Conservation (phyloP, 2,888 invertebrate genomes). For the Drosophila helvetica region DNA sequence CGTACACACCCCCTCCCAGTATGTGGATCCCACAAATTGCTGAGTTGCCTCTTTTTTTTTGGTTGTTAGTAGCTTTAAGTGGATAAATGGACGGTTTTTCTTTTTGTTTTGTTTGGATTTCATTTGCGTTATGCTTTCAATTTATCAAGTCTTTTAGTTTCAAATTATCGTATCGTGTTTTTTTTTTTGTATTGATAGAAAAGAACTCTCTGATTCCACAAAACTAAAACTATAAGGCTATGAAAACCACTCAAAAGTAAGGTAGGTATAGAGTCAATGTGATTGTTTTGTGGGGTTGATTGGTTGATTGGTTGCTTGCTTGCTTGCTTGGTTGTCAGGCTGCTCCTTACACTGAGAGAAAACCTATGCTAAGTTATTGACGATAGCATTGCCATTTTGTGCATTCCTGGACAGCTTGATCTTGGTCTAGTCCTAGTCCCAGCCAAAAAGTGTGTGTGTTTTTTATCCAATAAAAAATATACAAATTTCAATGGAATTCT, state of each 20-base stretch:
- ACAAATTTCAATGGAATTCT: slow-evolving; percentile 43
- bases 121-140: slow-evolving; percentile 34
- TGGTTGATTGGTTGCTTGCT: slow-evolving; percentile 21
- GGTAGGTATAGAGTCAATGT: slow-evolving; percentile 31
- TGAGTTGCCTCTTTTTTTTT: slow-evolving; percentile 61
- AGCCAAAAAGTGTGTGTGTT: slow-evolving; percentile 9
- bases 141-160: slow-evolving; percentile 71
- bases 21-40: slow-evolving; percentile 54
- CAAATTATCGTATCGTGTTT: slow-evolving; percentile 63
- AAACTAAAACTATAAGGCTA: slow-evolving; percentile 21
- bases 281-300: slow-evolving; percentile 35
- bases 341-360: slow-evolving; percentile 30
- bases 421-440: slow-evolving; percentile 14
- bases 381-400: slow-evolving; percentile 43
- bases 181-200: background rate
- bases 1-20: slow-evolving; percentile 24
- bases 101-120: slow-evolving; percentile 47
- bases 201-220: slow-evolving; percentile 20
- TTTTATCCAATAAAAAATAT: slow-evolving; percentile 41
- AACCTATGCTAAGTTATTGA: slow-evolving; percentile 4
- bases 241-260: slow-evolving; percentile 33
- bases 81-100: slow-evolving; percentile 74
- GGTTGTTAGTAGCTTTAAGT: slow-evolving; percentile 51
- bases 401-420: slow-evolving; percentile 58
- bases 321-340: slow-evolving; percentile 30